A percentile compares a stretch with the other conserved stretches of the same genome.
These are phyloP conservation scores for Capricornis sumatraensis DNA, from an alignment of 2,113 vertebrate genomes.

Conservation along the genomic window DNA sequence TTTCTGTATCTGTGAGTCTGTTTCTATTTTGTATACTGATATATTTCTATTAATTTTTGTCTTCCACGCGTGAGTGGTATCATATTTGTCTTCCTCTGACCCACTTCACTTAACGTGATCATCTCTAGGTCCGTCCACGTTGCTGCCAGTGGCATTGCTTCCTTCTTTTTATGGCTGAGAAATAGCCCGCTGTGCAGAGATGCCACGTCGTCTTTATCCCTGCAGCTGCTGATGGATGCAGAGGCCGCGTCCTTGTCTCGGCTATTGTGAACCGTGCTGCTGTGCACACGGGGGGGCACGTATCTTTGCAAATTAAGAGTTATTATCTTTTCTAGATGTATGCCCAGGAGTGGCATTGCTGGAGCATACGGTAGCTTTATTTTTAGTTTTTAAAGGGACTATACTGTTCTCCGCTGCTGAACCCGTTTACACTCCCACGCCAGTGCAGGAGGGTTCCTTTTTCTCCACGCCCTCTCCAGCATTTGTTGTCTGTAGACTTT, in stretches of 20 bases:
- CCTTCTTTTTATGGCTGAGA: neutral
- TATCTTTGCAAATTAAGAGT: neutral
- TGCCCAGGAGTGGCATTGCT: neutral
- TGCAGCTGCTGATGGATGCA: fast-evolving
- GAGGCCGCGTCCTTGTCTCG: neutral
- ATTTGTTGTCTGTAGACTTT: fast-evolving
- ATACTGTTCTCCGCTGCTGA: neutral
- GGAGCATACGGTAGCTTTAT: neutral
- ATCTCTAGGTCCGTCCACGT: neutral
- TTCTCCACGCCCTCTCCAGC: neutral
- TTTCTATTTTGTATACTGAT: neutral
- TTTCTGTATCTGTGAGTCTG: neutral
- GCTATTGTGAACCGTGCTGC: neutral
- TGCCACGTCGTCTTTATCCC: fast-evolving
- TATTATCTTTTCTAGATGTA: no score
- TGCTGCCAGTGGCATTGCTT: fast-evolving
- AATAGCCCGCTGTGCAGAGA: fast-evolving
- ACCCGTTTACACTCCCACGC: fast-evolving
- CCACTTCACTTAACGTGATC: fast-evolving
- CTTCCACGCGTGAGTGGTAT: neutral
- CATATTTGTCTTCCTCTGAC: neutral
- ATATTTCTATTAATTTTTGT: neutral
- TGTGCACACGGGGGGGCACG: fast-evolving
- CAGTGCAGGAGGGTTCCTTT: neutral
- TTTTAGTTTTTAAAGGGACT: neutral